Base-by-base conservation (phyloP, 2,797 vertebrate species). In the Moxostoma hubbsi region DNA sequence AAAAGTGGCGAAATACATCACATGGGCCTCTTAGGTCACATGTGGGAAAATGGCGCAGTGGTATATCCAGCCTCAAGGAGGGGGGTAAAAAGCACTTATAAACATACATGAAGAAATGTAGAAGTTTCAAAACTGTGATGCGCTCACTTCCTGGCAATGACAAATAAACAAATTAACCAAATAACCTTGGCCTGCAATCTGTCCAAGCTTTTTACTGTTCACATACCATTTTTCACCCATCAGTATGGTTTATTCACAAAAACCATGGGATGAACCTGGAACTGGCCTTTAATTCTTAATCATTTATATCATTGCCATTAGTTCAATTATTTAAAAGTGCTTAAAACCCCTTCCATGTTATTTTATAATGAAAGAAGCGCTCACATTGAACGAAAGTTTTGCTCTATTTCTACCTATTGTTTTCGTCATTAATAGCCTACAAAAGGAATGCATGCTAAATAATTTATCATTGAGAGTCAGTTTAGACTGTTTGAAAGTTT, bases 321-420 rank as follows among this genome's bases (percentile, higher is more conserved):
- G 57, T 71, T 54, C 24, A 63, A 78, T 53, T 9, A 70, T 61
- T 69, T 16, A 18, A 18, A 54, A 36, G n/a, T 18, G n/a, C 57
- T 18, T 24, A 51, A 77, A 61, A 12, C 24, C 7, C n/a, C n/a
- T 59, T 59, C 24, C 9, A 0, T 69, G 61, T 12, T 2, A 9
- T 15, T n/a, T 13, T 77, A 49, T n/a, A 69, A 69, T 77, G 53
- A 70, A 62, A 69, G 5, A 61, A 54, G 10, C 2, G 11, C 51
- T 69, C 13, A n/a, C 10, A 53, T 68, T 18, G 36, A 55, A 51
- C 9, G 68, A 43, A 68, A 58, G 12, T 50, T 15, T 51, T 16
- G 68, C 58, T 68, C 13, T 7, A 9, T 68, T 12, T 67, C 47
- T 45, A 0, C 4, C 7, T 8, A 54, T 13, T 6, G 16, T 61